Percentiles rank a stretch among this genome's conserved stretches.
These are phyloP conservation scores for Atherinomorus stipes DNA, from an alignment of 2,113 vertebrate species.

Conservation along the genomic window DNA sequence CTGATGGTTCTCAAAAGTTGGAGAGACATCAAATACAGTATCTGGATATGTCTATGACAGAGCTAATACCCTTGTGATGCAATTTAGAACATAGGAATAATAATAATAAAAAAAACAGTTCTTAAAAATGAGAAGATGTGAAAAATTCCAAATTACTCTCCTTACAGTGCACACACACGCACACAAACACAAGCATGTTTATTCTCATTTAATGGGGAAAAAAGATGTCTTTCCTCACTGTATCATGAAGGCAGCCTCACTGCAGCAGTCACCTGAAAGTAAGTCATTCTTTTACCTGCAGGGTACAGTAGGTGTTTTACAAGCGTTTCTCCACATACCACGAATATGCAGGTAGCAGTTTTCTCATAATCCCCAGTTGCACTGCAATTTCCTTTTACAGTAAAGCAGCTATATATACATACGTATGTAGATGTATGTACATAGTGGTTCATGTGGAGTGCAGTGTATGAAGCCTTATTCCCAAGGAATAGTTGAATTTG, in stretches of 20 bases:
- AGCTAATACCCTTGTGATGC: constrained; percentile 4
- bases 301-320: constrained; percentile 51
- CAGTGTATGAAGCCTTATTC: constrained; percentile 47
- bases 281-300: constrained; percentile 13
- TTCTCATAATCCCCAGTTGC: constrained; percentile 40
- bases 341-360: constrained; percentile 48
- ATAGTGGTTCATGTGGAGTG: constrained; percentile 40
- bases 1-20: constrained; percentile 10
- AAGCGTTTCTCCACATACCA: constrained; percentile 52
- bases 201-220: constrained; percentile 12
- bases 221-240: constrained; percentile 12
- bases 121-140: constrained; percentile 25
- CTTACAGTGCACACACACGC: background rate
- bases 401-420: constrained; percentile 59
- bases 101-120: constrained; percentile 41
- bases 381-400: constrained; percentile 59
- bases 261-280: background rate
- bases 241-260: constrained; percentile 25
- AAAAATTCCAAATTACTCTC: constrained; percentile 15
- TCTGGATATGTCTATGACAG: background rate
- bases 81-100: constrained; percentile 36
- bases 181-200: no score
- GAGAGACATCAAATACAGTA: background rate
- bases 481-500: constrained; percentile 66
- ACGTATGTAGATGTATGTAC: background rate